These are phyloP conservation scores for Tipula lateralis DNA, from an alignment of 2,888 invertebrate species.

Conservation along the genomic window DNA sequence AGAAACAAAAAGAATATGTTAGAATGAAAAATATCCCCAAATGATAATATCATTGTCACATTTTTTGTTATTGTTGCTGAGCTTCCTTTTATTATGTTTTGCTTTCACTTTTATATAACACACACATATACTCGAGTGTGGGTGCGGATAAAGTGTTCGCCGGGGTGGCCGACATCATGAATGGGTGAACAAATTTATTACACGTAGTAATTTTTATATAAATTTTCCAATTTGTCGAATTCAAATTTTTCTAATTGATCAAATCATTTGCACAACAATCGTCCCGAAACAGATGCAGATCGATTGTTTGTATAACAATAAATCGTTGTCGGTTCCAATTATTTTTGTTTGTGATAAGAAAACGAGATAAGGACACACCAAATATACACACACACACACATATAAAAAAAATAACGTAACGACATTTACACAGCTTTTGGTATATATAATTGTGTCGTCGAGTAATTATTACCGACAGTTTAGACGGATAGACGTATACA, in stretches of 20 bases:
- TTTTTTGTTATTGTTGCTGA: neutral
- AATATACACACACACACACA: no score
- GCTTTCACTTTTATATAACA: neutral
- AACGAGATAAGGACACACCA: neutral
- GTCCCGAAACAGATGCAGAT: neutral
- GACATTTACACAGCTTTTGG: constrained; percentile 15
- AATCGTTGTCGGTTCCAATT: neutral
- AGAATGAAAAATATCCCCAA: constrained; percentile 19
- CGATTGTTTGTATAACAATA: neutral
- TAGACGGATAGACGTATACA: neutral
- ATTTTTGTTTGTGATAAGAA: neutral
- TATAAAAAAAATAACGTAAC: no score
- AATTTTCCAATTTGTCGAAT: neutral
- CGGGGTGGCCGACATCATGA: neutral
- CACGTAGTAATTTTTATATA: neutral
- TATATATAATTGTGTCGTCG: neutral
- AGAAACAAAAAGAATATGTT: constrained; percentile 5
- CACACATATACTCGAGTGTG: no score
- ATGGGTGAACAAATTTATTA: neutral
- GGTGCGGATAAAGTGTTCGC: neutral
- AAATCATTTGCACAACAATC: neutral
- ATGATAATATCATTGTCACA: constrained; percentile 24
- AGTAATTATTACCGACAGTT: constrained; percentile 13
- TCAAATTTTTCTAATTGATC: neutral
- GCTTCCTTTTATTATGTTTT: neutral